Evolutionary conservation across 2,113 vertebrate species (phyloP), one percentile per base, ranked within the genome.

Genomic region (Raja brachyura): DNA sequence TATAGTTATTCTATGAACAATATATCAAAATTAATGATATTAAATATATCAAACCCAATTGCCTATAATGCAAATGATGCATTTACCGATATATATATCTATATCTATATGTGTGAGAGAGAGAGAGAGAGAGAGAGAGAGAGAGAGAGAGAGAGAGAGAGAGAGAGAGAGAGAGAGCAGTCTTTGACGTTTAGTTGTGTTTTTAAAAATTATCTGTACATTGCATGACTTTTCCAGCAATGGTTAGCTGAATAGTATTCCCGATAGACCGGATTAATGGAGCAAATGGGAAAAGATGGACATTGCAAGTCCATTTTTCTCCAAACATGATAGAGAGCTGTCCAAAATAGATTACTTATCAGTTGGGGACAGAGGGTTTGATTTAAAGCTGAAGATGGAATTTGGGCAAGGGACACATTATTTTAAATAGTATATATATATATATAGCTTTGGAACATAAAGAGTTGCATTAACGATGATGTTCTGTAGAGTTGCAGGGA

Each of bases 281-380:
- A 92, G 90, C 90, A 92, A 92, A 73, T 92, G 68, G 90, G 90
- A 28, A 92, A 92, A 92, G 68, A 92, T 92, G 90, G 90, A 92
- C 90, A 92, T 54, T 28, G 90, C 90, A 22, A 13, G 90, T 74
- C 68, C 90, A 92, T 92, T 92, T 92, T 92, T 92, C 90, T 48
- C 90, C 22, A 25, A 92, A 92, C 90, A 92, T 92, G 90, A 92
- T 92, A 39, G 90, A 92, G 90, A 92, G 90, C 90, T 92, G 90
- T 92, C 90, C 68, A 92, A 73, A 73, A 73, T 73, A 92, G 90
- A 92, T 92, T 92, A 92, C 90, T 92, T 92, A 92, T 92, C 90
- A 92, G 90, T 74, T 73, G 66, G 39, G 90, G 90, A 92, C 90
- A 92, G 90, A 73, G 90, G 33, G 63, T 33, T 74, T 92, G 90